Conservation (phyloP, 2,113 vertebrate genomes). For the Hemibagrus wyckioides region DNA sequence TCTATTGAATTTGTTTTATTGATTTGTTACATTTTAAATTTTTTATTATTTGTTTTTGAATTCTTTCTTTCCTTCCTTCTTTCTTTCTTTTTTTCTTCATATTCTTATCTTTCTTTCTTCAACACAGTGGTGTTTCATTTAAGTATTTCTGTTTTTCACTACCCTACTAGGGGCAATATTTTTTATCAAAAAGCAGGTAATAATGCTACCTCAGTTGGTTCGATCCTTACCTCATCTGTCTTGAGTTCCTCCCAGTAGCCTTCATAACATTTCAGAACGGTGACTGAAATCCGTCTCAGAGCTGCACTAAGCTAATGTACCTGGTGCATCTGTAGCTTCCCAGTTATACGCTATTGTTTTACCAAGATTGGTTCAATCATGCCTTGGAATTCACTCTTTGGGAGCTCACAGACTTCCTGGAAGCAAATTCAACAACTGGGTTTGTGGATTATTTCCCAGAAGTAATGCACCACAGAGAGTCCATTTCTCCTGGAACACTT, state of each 20-base stretch:
- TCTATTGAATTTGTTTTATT: too few relatives aligned
- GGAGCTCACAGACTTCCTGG: background rate
- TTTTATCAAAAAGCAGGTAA: background rate
- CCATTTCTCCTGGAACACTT: background rate
- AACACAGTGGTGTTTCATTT: too few relatives aligned
- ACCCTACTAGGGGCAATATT: too few relatives aligned
- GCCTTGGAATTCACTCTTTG: background rate
- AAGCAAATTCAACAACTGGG: constrained; percentile 2
- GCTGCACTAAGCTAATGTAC: background rate
- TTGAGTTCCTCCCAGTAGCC: background rate
- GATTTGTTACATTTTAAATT: too few relatives aligned
- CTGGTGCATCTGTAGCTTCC: background rate
- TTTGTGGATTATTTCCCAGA: constrained; percentile 12
- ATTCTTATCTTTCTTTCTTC: too few relatives aligned
- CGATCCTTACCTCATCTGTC: background rate
- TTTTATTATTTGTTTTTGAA: too few relatives aligned
- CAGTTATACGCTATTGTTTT: background rate
- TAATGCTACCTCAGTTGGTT: background rate
- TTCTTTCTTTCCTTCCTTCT: too few relatives aligned
- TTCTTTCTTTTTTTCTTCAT: too few relatives aligned
- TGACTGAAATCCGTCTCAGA: background rate
- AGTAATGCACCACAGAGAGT: background rate
- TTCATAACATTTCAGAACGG: background rate
- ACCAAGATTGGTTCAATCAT: background rate
- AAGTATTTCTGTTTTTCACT: too few relatives aligned